Conservation (phyloP, 2,113 vertebrate species). For the Motacilla alba region DNA sequence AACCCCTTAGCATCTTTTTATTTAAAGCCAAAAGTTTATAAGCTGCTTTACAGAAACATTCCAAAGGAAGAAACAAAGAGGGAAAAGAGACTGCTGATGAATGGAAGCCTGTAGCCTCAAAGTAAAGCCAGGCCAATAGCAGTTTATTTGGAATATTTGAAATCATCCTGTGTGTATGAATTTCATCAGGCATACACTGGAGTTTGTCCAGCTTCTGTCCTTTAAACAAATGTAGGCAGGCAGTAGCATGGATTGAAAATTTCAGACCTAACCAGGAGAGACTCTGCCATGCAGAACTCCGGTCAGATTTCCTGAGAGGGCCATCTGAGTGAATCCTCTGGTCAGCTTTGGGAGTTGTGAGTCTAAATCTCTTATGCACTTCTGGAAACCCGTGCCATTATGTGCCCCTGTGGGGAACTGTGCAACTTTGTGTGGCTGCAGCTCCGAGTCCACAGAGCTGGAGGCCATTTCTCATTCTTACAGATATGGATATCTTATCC, state of each 20-base stretch:
- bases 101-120: constrained; percentile 52
- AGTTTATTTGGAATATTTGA: constrained; percentile 52
- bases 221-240: not conserved
- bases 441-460: not conserved
- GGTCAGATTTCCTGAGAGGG: not conserved
- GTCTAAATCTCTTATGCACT: not conserved
- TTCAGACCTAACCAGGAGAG: not conserved
- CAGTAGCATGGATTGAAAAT: not conserved
- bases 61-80: constrained; percentile 54
- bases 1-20: not conserved
- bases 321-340: not conserved
- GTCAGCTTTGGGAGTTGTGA: not conserved
- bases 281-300: not conserved
- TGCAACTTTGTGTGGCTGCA: not conserved
- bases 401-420: not conserved
- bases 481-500: not conserved
- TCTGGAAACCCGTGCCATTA: not conserved
- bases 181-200: not conserved
- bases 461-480: not conserved
- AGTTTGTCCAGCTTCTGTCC: constrained; percentile 1
- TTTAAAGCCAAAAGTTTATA: constrained; percentile 46
- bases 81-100: constrained; percentile 52
- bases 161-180: constrained; percentile 21
- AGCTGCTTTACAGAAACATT: constrained; percentile 61
- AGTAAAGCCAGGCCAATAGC: constrained; percentile 7